Evolutionary conservation across 2,113 vertebrate genomes (phyloP).

Genomic region (Pluvianellus socialis): DNA sequence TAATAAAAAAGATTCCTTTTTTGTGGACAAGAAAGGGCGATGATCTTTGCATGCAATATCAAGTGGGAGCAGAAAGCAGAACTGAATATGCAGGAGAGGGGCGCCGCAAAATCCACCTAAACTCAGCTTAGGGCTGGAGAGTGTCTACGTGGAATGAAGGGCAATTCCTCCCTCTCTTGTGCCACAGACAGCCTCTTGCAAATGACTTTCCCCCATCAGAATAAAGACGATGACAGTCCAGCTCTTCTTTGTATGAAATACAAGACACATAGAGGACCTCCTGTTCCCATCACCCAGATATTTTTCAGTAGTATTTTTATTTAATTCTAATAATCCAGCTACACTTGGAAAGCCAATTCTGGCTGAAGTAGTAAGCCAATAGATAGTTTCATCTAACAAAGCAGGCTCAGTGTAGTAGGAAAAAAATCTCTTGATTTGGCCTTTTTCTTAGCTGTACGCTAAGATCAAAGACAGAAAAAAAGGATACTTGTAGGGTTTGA

Average conservation of each 20-base stretch:
- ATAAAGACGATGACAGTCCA: background rate
- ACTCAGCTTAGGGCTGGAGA: background rate
- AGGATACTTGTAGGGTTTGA: background rate
- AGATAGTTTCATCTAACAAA: slow-evolving; percentile 4
- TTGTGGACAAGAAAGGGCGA: background rate
- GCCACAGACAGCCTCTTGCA: background rate
- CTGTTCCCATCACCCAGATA: background rate
- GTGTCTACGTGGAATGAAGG: background rate
- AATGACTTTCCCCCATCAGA: background rate
- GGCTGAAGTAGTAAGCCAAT: background rate
- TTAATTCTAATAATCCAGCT: background rate
- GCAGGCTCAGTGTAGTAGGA: background rate
- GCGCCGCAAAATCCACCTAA: background rate
- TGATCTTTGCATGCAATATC: background rate
- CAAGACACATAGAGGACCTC: background rate
- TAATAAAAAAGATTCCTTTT: background rate
- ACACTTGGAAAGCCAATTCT: background rate
- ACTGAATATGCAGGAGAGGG: background rate
- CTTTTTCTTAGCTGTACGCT: background rate
- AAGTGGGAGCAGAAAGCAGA: background rate
- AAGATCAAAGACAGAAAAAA: slow-evolving; percentile 24
- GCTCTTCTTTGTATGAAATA: background rate
- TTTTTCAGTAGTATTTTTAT: background rate
- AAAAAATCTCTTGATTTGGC: background rate
- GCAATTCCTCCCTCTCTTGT: background rate